Evolutionary conservation across 2,797 vertebrate genomes (phyloP), one percentile per base, ranked within the genome.

Genomic region (Anolis apletophallus): DNA sequence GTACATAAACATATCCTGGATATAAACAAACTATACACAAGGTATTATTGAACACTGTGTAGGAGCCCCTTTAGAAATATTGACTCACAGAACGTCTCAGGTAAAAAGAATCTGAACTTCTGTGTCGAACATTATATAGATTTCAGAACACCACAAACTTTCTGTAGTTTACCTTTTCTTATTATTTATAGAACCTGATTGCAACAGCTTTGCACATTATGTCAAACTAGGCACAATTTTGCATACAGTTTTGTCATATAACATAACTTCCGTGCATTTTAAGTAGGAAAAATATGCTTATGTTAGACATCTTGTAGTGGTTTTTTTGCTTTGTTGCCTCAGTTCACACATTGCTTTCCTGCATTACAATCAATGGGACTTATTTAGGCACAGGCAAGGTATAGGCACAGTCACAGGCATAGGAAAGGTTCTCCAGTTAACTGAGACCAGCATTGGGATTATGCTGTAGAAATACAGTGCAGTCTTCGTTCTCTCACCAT

Each of bases 181-280:
- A 34, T 26, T 29, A 80, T 80, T 78, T 46, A 80, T 67, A 80
- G 59, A 50, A n/a, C 59, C 67, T 80, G 59, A 50, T 80, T 80
- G 50, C 78, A 67, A 26, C 34, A 29, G 59, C 40, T 80, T 67
- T 40, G 64, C 78, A 64, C 59, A 80, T 80, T 67, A 50, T 67
- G 61, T n/a, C 59, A 67, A 67, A 80, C 26, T 67, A n/a, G 36
- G 78, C 59, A 64, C 26, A 64, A 64, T 50, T 54, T 64, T 46
- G 59, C 32, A 80, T 67, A 80, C 2, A 1, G 36, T 80, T 80
- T 80, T 80, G 36, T 80, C 59, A 67, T 67, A 26, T 80, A 67
- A 67, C 78, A 80, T 67, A 79, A 79, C 55, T 76, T 76, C 46
- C 19, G 13, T n/a, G 64, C 36, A 64, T 29, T 46, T 34, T 64